Evolutionary conservation across 2,888 invertebrate genomes (phyloP).

Genomic region (Macrosoma leucophasiata): DNA sequence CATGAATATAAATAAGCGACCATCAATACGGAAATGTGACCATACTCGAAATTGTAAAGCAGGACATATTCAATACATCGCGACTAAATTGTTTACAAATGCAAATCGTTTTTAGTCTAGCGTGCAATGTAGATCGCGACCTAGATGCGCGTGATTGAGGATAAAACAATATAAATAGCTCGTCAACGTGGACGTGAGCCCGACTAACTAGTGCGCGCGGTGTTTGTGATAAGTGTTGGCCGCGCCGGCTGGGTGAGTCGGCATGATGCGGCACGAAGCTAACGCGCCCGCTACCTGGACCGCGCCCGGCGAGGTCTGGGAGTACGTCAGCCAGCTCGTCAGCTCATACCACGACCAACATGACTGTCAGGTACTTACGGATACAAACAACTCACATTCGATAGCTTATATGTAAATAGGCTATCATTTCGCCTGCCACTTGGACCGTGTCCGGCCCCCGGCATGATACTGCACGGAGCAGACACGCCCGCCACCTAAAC

Average conservation of each 20-base stretch:
- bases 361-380: slow-evolving; percentile 63
- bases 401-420: too few species aligned
- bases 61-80: too few species aligned
- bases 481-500: slow-evolving; percentile 64
- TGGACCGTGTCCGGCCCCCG: too few species aligned
- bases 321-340: slow-evolving; percentile 79
- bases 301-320: slow-evolving; percentile 79
- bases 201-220: slow-evolving; percentile 31
- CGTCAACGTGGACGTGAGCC: slow-evolving; percentile 58
- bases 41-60: too few species aligned
- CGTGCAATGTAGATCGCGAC: slow-evolving; percentile 68
- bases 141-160: slow-evolving; percentile 72
- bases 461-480: slow-evolving; percentile 71
- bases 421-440: too few species aligned
- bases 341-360: slow-evolving; percentile 77
- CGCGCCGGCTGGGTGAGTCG: slow-evolving; percentile 48
- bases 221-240: slow-evolving; percentile 37
- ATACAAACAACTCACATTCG: too few species aligned
- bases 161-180: slow-evolving; percentile 75
- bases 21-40: too few species aligned
- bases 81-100: slow-evolving; percentile 49
- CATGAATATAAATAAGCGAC: too few species aligned
- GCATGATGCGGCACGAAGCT: slow-evolving; percentile 71
- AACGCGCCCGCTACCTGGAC: slow-evolving; percentile 64
- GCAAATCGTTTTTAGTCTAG: slow-evolving; percentile 49